phyloP scores from a whole-genome alignment of 2,797 vertebrate species.

The Dallia pectoralis region DNA sequence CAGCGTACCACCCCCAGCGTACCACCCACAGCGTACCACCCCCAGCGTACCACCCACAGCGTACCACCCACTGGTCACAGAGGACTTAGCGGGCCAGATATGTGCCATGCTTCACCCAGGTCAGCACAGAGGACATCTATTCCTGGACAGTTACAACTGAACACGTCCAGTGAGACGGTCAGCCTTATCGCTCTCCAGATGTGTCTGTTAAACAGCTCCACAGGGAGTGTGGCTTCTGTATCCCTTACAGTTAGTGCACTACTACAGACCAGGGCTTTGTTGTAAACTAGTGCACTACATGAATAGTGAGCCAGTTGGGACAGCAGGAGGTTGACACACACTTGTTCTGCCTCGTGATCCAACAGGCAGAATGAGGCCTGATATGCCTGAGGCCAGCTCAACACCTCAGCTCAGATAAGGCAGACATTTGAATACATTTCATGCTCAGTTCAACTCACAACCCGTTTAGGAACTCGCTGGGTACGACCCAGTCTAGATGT shows the following conservation, averaged over 20 bases:
- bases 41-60: no score
- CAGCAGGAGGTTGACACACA: constrained; percentile 15
- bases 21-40: no score
- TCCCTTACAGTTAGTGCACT: not conserved
- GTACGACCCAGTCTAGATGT: not conserved
- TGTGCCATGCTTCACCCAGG: no score
- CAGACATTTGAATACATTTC: constrained; percentile 16
- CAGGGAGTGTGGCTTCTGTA: not conserved
- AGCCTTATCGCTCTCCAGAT: not conserved
- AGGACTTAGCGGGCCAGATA: not conserved
- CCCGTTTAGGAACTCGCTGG: not conserved
- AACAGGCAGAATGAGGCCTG: constrained; percentile 23
- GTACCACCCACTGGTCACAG: no score
- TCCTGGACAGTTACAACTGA: not conserved
- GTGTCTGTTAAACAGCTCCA: not conserved
- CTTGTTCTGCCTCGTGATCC: constrained; percentile 22
- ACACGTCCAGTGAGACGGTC: not conserved
- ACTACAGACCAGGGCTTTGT: not conserved
- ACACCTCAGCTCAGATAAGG: constrained; percentile 45
- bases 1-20: no score
- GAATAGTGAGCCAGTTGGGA: not conserved
- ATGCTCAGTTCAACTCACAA: constrained; percentile 1
- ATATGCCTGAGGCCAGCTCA: constrained; percentile 10
- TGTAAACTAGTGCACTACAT: not conserved
- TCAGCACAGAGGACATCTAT: not conserved